Conservation (phyloP, 2,888 invertebrate species). For the Agrilus mali region DNA sequence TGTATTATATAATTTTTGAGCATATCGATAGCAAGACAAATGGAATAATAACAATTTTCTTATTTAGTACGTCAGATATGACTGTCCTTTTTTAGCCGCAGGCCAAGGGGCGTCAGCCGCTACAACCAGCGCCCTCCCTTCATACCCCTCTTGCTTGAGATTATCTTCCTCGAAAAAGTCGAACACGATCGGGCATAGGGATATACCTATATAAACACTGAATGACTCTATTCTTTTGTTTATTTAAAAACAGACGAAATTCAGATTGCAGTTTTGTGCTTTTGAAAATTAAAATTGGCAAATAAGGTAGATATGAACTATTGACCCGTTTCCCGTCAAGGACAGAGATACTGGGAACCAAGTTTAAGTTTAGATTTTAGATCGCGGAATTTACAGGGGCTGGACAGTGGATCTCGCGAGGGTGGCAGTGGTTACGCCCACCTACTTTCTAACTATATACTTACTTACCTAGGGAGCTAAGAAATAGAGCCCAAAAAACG, state of each 20-base stretch:
- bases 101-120: slow-evolving; percentile 30
- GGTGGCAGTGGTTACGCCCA: slow-evolving; percentile 33
- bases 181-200: too few species aligned
- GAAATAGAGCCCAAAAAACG: too few species aligned
- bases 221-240: too few species aligned
- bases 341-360: slow-evolving; percentile 5
- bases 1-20: neutral
- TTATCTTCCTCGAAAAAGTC: too few species aligned
- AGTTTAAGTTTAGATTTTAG: too few species aligned
- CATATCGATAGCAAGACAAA: neutral
- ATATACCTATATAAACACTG: too few species aligned
- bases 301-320: neutral
- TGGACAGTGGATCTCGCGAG: slow-evolving; percentile 27
- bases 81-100: slow-evolving; percentile 14
- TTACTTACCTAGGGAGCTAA: too few species aligned
- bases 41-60: neutral
- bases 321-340: neutral
- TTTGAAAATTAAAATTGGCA: neutral
- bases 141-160: slow-evolving; percentile 18
- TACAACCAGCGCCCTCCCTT: slow-evolving; percentile 28
- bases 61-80: neutral
- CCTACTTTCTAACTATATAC: slow-evolving; percentile 21
- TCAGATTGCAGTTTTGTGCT: neutral
- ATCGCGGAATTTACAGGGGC: slow-evolving; percentile 21
- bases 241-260: neutral